Conservation (phyloP, 2,113 vertebrate species). For the Blennius ocellaris region DNA sequence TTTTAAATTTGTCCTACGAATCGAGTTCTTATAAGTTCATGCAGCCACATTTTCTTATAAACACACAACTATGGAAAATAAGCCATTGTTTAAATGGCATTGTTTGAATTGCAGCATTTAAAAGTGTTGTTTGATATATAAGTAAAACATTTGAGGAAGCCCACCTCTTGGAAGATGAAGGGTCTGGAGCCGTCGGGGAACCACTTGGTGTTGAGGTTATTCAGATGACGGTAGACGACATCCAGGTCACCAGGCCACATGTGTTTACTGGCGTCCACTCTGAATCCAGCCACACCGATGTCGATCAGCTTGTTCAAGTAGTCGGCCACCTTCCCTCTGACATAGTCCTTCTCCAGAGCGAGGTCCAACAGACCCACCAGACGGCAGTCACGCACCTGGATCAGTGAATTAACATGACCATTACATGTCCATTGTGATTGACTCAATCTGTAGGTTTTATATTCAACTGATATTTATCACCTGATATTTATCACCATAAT, state of each 20-base stretch:
- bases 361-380: slow-evolving; percentile 90
- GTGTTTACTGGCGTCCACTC: slow-evolving; percentile 92
- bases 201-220: slow-evolving; percentile 86
- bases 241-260: slow-evolving; percentile 94
- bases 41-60: no score
- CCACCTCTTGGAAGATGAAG: slow-evolving; percentile 93
- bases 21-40: no score
- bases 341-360: slow-evolving; percentile 88
- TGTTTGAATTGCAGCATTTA: no score
- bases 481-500: slow-evolving; percentile 87
- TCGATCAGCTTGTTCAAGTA: slow-evolving; percentile 90
- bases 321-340: slow-evolving; percentile 79
- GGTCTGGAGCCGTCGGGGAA: slow-evolving; percentile 83
- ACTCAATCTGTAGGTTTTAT: no score
- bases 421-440: no score
- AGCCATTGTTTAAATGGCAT: no score
- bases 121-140: no score
- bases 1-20: no score
- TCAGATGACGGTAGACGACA: slow-evolving; percentile 75
- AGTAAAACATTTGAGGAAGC: no score
- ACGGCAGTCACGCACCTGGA: slow-evolving; percentile 90
- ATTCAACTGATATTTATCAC: slow-evolving; percentile 67
- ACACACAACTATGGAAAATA: not conserved
- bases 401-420: no score
- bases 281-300: slow-evolving; percentile 92